Evolutionary conservation across 2,113 vertebrate genomes (phyloP), one percentile per base, ranked within the genome.

Genomic region (Odontophorus gujanensis): DNA sequence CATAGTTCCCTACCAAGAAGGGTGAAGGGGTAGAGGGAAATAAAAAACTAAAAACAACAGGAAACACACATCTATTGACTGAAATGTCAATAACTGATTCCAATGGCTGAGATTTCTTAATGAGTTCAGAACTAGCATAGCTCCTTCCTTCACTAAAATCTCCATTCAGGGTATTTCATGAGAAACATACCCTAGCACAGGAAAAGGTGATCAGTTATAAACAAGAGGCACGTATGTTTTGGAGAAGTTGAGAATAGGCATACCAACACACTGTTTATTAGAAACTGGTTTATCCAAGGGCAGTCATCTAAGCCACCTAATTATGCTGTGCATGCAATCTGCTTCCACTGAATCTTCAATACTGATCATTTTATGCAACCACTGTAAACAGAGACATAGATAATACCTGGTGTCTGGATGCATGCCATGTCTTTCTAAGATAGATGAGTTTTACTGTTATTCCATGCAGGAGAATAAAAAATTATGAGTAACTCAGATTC

Each of bases 1-100:
- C 24, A 13, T 6, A 32, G 3, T 11, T 7, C 50, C 28, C 25
- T 59, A 25, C 6, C 22, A 61, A 57, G 28, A 51, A 91, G 10
- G 2, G 13, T n/a, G 3, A 19, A 62, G 32, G 4, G 4, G 2
- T 2, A 4, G 21, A 62, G 5, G 48, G 2, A 2, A 8, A 51
- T 24, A 74, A 40, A 7, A 28, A 45, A 24, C 3, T 17, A 8
- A 67, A 81, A 3, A 2, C 6, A 62, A 3, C 7, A 80, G 13
- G 13, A 87, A 66, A 28, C 38, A 45, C 51, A 67, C 63, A 53
- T 19, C 2, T 65, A 28, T 80, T 55, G 42, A 40, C 28, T 51
- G 65, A 61, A 71, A 53, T 36, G 3, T 45, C 40, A 62, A 71
- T 4, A 14, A 9, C 11, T 78, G 21, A 14, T 63, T 75, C 16